These are phyloP conservation scores for Lamprologus ornatipinnis DNA, from an alignment of 2,113 vertebrate species.

Conservation along the genomic window DNA sequence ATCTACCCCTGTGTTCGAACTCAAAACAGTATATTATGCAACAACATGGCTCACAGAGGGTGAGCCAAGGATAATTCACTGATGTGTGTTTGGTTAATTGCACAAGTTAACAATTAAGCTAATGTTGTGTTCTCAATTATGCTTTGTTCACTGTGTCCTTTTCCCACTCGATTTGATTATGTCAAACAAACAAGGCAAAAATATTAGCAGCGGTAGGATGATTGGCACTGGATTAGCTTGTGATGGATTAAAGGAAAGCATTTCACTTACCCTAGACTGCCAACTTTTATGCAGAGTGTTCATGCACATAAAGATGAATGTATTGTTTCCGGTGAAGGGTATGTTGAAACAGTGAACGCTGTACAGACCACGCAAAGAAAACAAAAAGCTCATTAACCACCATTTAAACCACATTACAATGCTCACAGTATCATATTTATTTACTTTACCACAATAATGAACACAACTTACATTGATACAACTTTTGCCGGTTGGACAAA, in stretches of 20 bases:
- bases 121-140: constrained; percentile 14
- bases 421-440: neutral
- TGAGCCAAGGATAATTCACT: neutral
- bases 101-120: constrained; percentile 12
- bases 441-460: neutral
- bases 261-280: neutral
- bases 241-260: neutral
- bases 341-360: neutral
- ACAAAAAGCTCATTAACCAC: neutral
- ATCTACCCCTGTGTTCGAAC: neutral
- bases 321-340: neutral
- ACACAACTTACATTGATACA: neutral
- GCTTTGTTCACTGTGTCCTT: neutral
- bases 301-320: neutral
- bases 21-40: constrained; percentile 32
- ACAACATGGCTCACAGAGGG: neutral
- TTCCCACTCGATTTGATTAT: constrained; percentile 16
- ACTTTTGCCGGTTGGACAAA: neutral
- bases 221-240: neutral
- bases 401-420: constrained; percentile 2
- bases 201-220: neutral
- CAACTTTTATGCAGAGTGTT: neutral
- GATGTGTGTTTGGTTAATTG: constrained; percentile 22
- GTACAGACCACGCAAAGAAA: neutral
- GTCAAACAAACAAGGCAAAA: neutral